These are phyloP conservation scores for Drosophila seguyi DNA, from an alignment of 1,140 invertebrate genomes.

Conservation along the genomic window DNA sequence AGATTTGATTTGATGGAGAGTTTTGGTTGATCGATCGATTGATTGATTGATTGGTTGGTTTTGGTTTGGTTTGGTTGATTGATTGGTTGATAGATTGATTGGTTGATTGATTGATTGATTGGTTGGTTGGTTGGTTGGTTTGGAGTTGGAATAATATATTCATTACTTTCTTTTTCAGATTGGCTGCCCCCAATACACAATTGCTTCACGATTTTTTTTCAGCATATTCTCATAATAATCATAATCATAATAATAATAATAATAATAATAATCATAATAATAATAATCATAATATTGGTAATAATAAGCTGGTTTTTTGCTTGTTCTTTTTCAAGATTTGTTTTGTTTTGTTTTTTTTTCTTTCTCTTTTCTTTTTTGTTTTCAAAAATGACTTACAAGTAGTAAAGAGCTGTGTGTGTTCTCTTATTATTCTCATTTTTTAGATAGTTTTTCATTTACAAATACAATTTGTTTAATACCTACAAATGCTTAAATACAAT, in stretches of 20 bases:
- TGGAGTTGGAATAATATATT: slow-evolving; percentile 51
- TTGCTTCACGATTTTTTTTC: slow-evolving; percentile 85
- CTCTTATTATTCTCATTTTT: slow-evolving; percentile 51
- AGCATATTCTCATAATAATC: slow-evolving; percentile 81
- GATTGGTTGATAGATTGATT: slow-evolving; percentile 43
- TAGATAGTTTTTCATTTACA: slow-evolving; percentile 73
- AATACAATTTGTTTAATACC: slow-evolving; percentile 79
- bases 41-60: too few relatives aligned
- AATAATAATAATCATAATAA: slow-evolving; percentile 74
- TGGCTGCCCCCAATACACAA: slow-evolving; percentile 85
- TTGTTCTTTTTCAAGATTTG: slow-evolving; percentile 40
- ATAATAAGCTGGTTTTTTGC: slow-evolving; percentile 64
- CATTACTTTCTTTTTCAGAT: slow-evolving; percentile 78
- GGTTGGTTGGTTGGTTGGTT: slow-evolving; percentile 52
- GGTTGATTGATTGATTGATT: slow-evolving; percentile 42
- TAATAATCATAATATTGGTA: slow-evolving; percentile 45
- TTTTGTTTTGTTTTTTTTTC: too few relatives aligned
- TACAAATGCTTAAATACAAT: slow-evolving; percentile 79
- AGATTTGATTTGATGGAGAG: slow-evolving; percentile 42
- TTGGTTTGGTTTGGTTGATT: too few relatives aligned
- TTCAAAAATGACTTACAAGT: slow-evolving; percentile 63
- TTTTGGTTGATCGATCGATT: slow-evolving; percentile 37
- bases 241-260: slow-evolving; percentile 78
- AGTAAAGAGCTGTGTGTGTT: slow-evolving; percentile 53
- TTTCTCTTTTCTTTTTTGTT: slow-evolving; percentile 24